Evolutionary conservation across 2,888 invertebrate genomes (phyloP).

Genomic region (Aphidius colemani): DNA sequence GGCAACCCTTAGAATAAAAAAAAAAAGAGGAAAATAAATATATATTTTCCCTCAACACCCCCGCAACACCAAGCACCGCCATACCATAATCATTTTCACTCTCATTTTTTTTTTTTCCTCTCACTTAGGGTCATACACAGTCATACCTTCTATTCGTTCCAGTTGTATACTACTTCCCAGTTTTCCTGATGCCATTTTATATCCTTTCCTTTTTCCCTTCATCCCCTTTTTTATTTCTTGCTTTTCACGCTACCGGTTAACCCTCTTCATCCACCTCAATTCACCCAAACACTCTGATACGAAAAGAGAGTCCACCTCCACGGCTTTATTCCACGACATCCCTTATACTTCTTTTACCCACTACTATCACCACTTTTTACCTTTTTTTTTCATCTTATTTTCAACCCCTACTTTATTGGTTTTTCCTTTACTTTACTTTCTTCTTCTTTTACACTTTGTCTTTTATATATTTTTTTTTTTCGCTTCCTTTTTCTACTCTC

Average conservation of each 20-base stretch:
- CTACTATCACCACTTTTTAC: slow-evolving; percentile 24
- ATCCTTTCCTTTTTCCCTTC: slow-evolving; percentile 27
- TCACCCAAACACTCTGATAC: too few species aligned
- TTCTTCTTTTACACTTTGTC: slow-evolving; percentile 30
- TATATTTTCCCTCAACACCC: slow-evolving; percentile 44
- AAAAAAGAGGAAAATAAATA: too few species aligned
- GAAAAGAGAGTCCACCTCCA: slow-evolving; percentile 5
- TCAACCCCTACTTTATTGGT: slow-evolving; percentile 32
- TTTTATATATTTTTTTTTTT: slow-evolving; percentile 16
- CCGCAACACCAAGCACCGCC: slow-evolving; percentile 48
- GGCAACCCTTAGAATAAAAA: slow-evolving; percentile 40
- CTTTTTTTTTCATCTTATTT: slow-evolving; percentile 25
- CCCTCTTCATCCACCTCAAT: neutral
- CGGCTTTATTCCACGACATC: slow-evolving; percentile 12
- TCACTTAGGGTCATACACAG: slow-evolving; percentile 41
- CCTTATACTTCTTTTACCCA: slow-evolving; percentile 24
- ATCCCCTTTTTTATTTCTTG: slow-evolving; percentile 4
- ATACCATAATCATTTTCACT: slow-evolving; percentile 38
- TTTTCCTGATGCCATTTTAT: slow-evolving; percentile 33
- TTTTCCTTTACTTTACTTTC: slow-evolving; percentile 8
- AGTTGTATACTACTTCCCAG: slow-evolving; percentile 39
- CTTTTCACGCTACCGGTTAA: slow-evolving; percentile 19
- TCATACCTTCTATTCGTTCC: slow-evolving; percentile 28
- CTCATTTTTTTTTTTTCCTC: slow-evolving; percentile 32
- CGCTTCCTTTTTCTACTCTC: slow-evolving; percentile 33